Evolutionary conservation across 1,140 invertebrate genomes (phyloP), one percentile per base, ranked within the genome.

Genomic region (Rhizoglyphus robini): DNA sequence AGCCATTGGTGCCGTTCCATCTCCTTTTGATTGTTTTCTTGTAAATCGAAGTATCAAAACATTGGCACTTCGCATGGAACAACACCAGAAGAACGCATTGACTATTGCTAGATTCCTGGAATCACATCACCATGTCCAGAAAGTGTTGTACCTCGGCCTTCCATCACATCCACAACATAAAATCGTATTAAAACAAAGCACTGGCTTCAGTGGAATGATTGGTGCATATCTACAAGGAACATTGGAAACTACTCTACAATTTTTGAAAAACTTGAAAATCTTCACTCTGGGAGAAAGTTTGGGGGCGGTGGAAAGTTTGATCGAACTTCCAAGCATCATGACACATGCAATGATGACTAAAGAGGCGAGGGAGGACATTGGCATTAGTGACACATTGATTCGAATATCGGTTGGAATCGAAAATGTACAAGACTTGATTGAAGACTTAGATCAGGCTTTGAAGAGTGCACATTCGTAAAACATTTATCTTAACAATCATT

Each of bases 1-100:
- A 76, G 88, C 90, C 1, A 82, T 88, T 76, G 94, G 94, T 47
- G 83, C 89, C 57, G 85, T 98, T 3, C 94, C 96, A 11, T 93
- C 93, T 0, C 92, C 96, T 0, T 96, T 96, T 74, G 96, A 99
- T 75, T 96, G 94, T 74, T 91, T 84, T 73, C 77, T 95, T 73
- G 90, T 96, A 0, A 93, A 90, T 72, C 83, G 96, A 51, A 90
- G 94, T 72, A 77, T 99, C 46, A 97, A 98, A 77, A 99, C 96
- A 0, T 68, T 82, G 31, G 74, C 76, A 68, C 63, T 81, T 65
- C 87, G 95, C 64, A 98, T 99, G 95, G 82, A 86, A 70, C 81
- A 86, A 71, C 93, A 96, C 71, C 84, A 84, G 79, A 81, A 81
- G 67, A 92, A 87, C 76, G 84, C 82, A 3, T 70, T 93, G 3